Evolutionary conservation across 2,113 vertebrate genomes (phyloP).

Genomic region (Notiomystis cincta): DNA sequence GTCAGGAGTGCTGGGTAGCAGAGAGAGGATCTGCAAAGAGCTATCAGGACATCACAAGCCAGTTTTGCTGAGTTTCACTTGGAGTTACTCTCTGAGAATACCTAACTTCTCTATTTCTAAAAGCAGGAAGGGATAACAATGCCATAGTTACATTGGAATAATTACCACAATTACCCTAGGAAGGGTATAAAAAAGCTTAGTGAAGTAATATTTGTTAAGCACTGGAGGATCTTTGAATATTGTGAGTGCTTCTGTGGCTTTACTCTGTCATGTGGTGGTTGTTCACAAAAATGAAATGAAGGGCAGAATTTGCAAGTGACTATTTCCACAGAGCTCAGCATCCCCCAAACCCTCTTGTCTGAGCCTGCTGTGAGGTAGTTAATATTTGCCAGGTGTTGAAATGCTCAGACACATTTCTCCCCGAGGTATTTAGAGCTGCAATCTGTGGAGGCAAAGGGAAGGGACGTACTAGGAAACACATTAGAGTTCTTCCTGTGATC

Average conservation of each 20-base stretch:
- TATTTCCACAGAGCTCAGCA: background rate
- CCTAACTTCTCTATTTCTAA: background rate
- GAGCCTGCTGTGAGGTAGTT: background rate
- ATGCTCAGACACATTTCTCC: slow-evolving; percentile 22
- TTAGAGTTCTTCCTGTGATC: slow-evolving; percentile 11
- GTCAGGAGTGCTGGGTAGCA: background rate
- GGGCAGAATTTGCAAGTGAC: background rate
- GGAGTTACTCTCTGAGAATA: background rate
- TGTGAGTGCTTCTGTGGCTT: background rate
- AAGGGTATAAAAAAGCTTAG: background rate
- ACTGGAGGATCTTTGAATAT: background rate
- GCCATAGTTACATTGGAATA: background rate
- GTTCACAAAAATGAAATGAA: background rate
- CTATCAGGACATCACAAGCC: background rate
- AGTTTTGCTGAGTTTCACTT: background rate
- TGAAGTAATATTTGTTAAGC: background rate
- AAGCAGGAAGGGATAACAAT: background rate
- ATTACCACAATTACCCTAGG: too few relatives aligned
- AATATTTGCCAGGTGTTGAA: slow-evolving; percentile 42
- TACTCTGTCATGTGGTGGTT: background rate
- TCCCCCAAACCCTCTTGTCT: background rate
- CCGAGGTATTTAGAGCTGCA: background rate
- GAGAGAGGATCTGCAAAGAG: background rate
- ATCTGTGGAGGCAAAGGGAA: background rate
- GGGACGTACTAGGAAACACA: background rate